phyloP scores from a whole-genome alignment of 2,113 vertebrate species.

The Nothocercus nigrocapillus region DNA sequence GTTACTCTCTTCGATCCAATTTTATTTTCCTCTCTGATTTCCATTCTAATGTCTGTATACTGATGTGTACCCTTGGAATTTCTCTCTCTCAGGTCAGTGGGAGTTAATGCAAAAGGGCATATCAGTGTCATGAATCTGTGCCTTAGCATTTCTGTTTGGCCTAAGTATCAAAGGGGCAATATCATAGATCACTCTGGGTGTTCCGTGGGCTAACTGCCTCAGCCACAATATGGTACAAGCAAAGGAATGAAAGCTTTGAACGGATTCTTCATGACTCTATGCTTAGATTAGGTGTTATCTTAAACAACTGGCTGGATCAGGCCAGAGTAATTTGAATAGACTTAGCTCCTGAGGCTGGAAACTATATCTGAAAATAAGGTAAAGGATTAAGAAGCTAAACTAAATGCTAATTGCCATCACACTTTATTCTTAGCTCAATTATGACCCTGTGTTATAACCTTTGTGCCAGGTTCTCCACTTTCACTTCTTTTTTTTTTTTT shows the following conservation, averaged over 20 bases:
- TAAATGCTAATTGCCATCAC: not conserved
- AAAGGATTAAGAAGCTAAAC: not conserved
- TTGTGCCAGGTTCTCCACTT: not conserved
- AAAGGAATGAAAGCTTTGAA: not conserved
- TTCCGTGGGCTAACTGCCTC: not conserved
- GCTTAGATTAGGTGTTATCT: not conserved
- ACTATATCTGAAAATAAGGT: not conserved
- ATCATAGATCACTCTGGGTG: not conserved
- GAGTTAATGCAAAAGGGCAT: not conserved
- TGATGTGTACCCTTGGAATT: constrained; percentile 46
- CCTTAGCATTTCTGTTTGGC: not conserved
- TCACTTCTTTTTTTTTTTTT: not conserved
- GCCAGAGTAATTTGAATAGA: not conserved
- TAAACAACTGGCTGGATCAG: not conserved
- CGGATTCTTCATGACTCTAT: not conserved
- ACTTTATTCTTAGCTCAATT: not conserved
- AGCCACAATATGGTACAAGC: not conserved
- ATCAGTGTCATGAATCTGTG: not conserved
- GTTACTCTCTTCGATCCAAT: not conserved
- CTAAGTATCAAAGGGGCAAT: not conserved
- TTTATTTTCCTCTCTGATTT: not conserved
- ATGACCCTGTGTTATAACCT: not conserved
- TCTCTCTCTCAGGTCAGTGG: not conserved
- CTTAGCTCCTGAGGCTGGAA: not conserved
- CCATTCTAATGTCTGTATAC: not conserved